Evolutionary conservation across 2,888 invertebrate genomes (phyloP), one percentile per base, ranked within the genome.

Genomic region (Brachypalpus laphriformis): DNA sequence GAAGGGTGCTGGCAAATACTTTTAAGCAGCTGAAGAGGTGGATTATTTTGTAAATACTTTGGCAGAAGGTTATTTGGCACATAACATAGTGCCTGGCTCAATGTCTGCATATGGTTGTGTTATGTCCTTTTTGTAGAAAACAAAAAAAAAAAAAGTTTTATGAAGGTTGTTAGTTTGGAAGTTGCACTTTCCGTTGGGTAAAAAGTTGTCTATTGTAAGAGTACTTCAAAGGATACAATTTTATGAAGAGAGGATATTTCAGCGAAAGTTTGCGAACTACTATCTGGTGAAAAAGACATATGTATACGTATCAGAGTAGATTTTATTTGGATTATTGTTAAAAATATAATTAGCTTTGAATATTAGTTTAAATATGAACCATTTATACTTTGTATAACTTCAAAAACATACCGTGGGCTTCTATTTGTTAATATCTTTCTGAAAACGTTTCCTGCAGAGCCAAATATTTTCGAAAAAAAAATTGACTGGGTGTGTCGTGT

Each of bases 21-120:
- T 75, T 47, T 54, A 74, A 45, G 31, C 56, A 5, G 40, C 20
- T 57, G 14, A 71, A 71, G 81, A 71, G 80, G 75, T 71, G 65
- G 85, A 81, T 80, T 83, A 80, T 80, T 80, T 49, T 7, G 85
- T 71, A 85, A 85, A 85, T 85, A 85, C 81, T 85, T 85, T 85
- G 85, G 81, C 81, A 85, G 54, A 81, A 85, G 85, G 85, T 85
- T 85, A 85, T 70, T 85, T 85, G 85, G 85, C 85, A 85, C 75
- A 80, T 83, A n/a, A n/a, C 74, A 63, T 42, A 66, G 61, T 49
- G 65, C 14, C 40, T 16, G 40, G 61, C 51, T 68, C 14, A 59
- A 22, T 77, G 76, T 61, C 49, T 59, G 28, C 61, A 66, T 66
- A 66, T 65, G 66, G 42, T 56, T 78, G 18, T 61, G 61, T 6